These are phyloP conservation scores for Muscicapa comitata DNA, from an alignment of 2,797 vertebrate species.

Conservation along the genomic window DNA sequence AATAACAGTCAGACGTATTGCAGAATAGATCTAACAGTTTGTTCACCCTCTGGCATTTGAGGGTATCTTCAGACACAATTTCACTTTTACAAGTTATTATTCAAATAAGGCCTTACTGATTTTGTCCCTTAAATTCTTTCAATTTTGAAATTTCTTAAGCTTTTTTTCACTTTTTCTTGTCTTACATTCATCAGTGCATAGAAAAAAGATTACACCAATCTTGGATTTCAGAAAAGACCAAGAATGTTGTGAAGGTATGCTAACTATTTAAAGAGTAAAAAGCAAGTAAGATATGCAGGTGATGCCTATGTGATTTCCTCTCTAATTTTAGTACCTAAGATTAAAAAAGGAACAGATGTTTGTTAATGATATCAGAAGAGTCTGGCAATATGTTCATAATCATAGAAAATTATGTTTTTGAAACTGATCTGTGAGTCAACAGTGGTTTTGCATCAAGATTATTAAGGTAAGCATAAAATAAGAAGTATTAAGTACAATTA, in stretches of 20 bases:
- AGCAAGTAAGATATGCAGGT: background rate
- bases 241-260: background rate
- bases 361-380: slow-evolving; percentile 32
- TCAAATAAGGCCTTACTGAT: background rate
- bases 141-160: background rate
- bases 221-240: background rate
- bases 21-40: background rate
- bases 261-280: background rate
- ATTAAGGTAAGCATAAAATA: slow-evolving; percentile 9
- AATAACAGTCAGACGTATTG: background rate
- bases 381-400: background rate
- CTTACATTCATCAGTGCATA: background rate
- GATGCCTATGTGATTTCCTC: background rate
- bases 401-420: slow-evolving; percentile 15
- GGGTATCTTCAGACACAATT: background rate
- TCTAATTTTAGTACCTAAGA: background rate
- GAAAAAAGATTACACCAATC: background rate
- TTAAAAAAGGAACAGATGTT: slow-evolving; percentile 24
- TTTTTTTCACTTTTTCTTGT: background rate
- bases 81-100: background rate
- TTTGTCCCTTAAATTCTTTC: background rate
- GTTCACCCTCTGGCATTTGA: background rate
- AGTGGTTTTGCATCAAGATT: background rate
- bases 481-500: background rate
- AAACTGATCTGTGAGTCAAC: slow-evolving; percentile 23